Evolutionary conservation across 2,113 vertebrate species (phyloP), one percentile per base, ranked within the genome.

Genomic region (Macquaria australasica): DNA sequence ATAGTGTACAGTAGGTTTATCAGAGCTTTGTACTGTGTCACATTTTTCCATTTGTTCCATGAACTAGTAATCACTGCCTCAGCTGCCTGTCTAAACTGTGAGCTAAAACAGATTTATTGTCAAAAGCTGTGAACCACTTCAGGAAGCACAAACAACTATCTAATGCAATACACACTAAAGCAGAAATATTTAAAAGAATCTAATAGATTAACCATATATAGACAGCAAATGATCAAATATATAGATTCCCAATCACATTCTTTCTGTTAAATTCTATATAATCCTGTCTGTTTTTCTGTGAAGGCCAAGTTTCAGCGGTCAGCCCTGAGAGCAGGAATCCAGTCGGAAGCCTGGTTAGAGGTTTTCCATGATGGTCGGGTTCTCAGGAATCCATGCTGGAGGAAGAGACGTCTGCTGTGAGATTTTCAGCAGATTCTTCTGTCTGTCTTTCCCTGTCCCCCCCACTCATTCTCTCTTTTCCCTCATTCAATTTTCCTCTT

Each of bases 271-370:
- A 25, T 43, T 20, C 2, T 59, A 16, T 16, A 25, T 67, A 50
- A 68, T 39, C 62, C 28, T 53, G 14, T 71, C 58, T 73, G 63
- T 51, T 58, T 14, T 67, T 51, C 8, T 21, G 12, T 67, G 64
- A 79, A 59, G 39, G 56, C 41, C n/a, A 48, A 12, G 39, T 67
- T 81, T 37, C n/a, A 70, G 81, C 1, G 62, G 79, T 81, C 70
- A 53, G 53, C 31, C 50, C 28, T 28, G 55, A 71, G 77, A 72
- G 55, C 62, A 45, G 71, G 71, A 79, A 71, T 74, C 48, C 58
- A 78, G 68, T 66, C 72, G 83, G 80, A 77, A 83, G 79, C 45
- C 73, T 50, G 39, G 71, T 53, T n/a, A 31, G 84, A 66, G 81
- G 73, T 84, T 84, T 84, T 82, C 58, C 63, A 80, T 31, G 39